Percentiles rank a stretch among this genome's conserved stretches.
These are phyloP conservation scores for Vulpes lagopus DNA, from an alignment of 2,113 vertebrate species.

Conservation along the genomic window DNA sequence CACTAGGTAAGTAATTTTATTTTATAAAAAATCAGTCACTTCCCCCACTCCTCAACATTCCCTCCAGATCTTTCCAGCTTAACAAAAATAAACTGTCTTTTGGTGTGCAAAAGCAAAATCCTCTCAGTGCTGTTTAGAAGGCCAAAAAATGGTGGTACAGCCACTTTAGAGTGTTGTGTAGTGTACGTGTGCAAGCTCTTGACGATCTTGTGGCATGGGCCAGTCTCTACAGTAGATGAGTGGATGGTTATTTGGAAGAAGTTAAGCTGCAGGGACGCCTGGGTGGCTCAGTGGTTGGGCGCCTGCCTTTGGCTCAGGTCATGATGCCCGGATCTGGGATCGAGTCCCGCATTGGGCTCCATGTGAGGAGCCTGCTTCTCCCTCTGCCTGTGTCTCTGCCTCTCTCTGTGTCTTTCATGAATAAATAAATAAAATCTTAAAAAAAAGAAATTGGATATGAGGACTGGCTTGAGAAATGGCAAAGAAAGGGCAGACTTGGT, in stretches of 20 bases:
- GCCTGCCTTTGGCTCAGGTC: too few species aligned
- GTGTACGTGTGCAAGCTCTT: accelerated
- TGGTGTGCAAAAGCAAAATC: neutral
- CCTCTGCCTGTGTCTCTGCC: too few species aligned
- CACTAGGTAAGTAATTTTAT: conserved; percentile 85
- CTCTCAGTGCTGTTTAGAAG: neutral
- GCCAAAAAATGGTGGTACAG: neutral
- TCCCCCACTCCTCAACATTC: neutral
- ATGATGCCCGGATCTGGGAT: too few species aligned
- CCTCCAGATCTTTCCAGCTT: neutral
- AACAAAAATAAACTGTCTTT: neutral
- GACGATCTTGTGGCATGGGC: neutral
- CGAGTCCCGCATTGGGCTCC: too few species aligned
- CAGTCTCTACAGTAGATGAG: neutral
- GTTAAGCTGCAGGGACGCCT: neutral
- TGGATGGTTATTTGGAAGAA: neutral
- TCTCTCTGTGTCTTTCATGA: too few species aligned
- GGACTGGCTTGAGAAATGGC: neutral
- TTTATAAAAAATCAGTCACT: neutral
- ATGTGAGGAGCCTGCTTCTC: too few species aligned
- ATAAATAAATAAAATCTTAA: too few species aligned
- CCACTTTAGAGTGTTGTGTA: accelerated
- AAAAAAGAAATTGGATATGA: neutral
- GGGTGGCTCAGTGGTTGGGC: too few species aligned
- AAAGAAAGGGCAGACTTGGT: neutral